Base-by-base conservation (phyloP, 1,140 invertebrate species). In the Rhyzopertha dominica region DNA sequence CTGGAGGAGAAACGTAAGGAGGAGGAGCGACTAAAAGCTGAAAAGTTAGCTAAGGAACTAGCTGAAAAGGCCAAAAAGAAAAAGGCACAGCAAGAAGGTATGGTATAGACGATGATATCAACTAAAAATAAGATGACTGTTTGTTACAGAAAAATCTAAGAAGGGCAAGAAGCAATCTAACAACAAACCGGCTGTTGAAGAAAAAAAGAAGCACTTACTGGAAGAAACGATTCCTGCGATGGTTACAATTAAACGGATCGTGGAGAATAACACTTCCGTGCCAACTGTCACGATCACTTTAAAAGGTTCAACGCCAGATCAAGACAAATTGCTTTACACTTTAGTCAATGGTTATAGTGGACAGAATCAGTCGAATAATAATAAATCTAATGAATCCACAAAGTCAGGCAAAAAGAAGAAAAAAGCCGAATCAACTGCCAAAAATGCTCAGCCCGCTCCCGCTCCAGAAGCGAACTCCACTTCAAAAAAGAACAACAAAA, bases 201-300 rank as follows among this genome's bases (percentile, higher is more conserved):
- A 38, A 24, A 38, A 40, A 43, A 48, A 51, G 25, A 44, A 53
- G 18, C 47, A 56, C 13, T 30, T 56, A 3, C 44, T 67, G 13
- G 61, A 64, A 50, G 58, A 68, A 61, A 59, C 56, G 7, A 58
- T 57, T 23, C 61, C 66, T 58, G 44, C 83, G 42, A 85, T 85
- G 63, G 84, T 86, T 3, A 86, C 84, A 1, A 85, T 86, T 49
- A 75, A 82, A 36, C 66, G 82, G 16, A 78, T 85, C 0, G 77
- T 79, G 67, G 78, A 81, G 48, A 74, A 74, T 4, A 76, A 74
- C 42, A 78, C 74, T 52, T 68, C 76, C 9, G 80, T 82, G 48
- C 81, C 83, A 19, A 82, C 80, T 4, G 84, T 86, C 2, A 86
- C 84, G 0, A 84, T 86, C 22, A 85, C 83, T 1, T 67, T 85